Evolutionary conservation across 2,888 invertebrate genomes (phyloP), one percentile per base, ranked within the genome.

Genomic region (Apotomis betuletana): DNA sequence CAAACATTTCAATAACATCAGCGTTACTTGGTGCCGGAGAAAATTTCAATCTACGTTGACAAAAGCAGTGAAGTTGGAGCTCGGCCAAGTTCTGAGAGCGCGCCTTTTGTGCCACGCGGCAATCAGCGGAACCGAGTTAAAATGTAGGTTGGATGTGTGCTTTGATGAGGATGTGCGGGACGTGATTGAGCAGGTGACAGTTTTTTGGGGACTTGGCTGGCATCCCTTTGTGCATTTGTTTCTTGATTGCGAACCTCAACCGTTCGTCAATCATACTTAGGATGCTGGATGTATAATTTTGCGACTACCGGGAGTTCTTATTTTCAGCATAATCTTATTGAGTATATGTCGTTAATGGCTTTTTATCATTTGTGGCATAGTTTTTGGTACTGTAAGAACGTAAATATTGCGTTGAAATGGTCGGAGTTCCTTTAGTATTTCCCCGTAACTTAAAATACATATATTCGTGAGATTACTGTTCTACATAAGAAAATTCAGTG

Each of bases 1-100:
- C 61, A 61, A 71, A 65, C 71, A 67, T 62, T 71, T 71, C 71
- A 71, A 71, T 71, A 71, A 71, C 61, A 67, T 71, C 71, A 71
- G 71, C 67, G 61, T 67, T 67, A 71, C 71, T 67, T 64, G 65
- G 67, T 57, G 67, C 67, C 57, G 71, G 61, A 67, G 62, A 61
- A 67, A 71, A 67, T 71, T 67, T 67, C 71, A 71, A 71, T 71
- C 71, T 62, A 57, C 67, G 62, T 57, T 67, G 71, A 71, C 71
- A 71, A 62, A 71, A 71, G 71, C 65, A 51, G 55, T 54, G 60
- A 54, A 67, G 71, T 67, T 71, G 71, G 71, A 61, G 9, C 52
- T 5, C 49, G 6, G 61, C 71, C 71, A 71, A 60, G 57, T 57
- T 44, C 67, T 62, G 65, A 65, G 70, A 67, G 67, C 51, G 65